Evolutionary conservation across 2,888 invertebrate species (phyloP).

Genomic region (Dyspetes luteomarginatus): DNA sequence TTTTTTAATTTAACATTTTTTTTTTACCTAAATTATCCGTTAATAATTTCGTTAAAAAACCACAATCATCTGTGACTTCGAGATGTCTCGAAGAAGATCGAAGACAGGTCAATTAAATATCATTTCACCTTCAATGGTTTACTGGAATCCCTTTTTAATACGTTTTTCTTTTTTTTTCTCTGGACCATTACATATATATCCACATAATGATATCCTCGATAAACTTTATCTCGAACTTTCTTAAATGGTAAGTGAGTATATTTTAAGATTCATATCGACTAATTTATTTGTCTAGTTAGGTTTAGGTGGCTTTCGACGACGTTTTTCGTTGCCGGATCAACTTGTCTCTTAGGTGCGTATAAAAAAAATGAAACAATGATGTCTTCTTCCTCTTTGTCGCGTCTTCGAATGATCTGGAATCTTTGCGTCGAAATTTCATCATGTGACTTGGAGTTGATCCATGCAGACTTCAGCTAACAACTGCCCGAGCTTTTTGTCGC

Average conservation of each 20-base stretch:
- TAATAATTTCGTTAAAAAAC: background rate
- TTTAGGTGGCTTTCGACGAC: background rate
- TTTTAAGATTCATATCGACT: slow-evolving; percentile 3
- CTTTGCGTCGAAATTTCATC: slow-evolving; percentile 8
- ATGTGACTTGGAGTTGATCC: background rate
- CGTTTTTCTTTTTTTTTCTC: background rate
- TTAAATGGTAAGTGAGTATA: slow-evolving; percentile 22
- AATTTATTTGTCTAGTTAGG: slow-evolving; percentile 10
- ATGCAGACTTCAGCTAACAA: background rate
- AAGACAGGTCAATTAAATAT: background rate
- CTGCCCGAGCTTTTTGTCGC: background rate
- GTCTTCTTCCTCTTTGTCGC: background rate
- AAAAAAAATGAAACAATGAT: background rate
- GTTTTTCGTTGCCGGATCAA: background rate
- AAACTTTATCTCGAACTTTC: slow-evolving; percentile 12
- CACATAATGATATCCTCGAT: background rate
- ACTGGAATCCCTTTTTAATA: background rate
- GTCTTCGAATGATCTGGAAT: background rate
- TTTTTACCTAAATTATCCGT: background rate
- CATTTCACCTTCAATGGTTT: background rate
- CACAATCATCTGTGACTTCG: background rate
- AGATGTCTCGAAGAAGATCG: background rate
- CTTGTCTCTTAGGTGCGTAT: background rate
- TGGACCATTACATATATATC: background rate
- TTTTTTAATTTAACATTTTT: too few relatives aligned